Percentiles rank a stretch among this genome's conserved stretches.
phyloP scores from a whole-genome alignment of 2,113 vertebrate species.

The Ctenodactylus gundi region DNA sequence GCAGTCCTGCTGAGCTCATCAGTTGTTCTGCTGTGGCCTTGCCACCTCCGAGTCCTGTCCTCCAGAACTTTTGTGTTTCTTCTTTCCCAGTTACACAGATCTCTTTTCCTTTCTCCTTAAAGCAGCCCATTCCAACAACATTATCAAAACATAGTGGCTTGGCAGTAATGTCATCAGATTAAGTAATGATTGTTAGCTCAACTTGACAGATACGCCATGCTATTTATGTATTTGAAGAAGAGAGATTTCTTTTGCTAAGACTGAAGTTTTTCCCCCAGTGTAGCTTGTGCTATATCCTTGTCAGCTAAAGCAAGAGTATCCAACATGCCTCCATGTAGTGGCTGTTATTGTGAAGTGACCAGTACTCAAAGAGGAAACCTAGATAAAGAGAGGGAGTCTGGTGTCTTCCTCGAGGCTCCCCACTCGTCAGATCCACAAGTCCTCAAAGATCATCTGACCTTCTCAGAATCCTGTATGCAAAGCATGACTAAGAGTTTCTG shows the following conservation, averaged over 20 bases:
- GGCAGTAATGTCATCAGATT: not conserved
- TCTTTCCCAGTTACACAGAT: accelerated
- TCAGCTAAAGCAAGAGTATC: too few relatives aligned
- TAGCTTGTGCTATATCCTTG: not conserved
- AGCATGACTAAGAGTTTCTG: not conserved
- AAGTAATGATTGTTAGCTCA: not conserved
- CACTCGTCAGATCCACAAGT: not conserved
- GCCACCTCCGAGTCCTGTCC: not conserved
- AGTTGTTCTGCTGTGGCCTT: not conserved
- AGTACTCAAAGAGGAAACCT: not conserved
- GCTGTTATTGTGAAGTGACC: not conserved
- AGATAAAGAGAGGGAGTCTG: not conserved
- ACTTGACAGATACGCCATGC: too few relatives aligned
- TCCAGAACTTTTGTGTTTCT: not conserved
- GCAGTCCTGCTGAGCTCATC: not conserved
- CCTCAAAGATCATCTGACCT: not conserved
- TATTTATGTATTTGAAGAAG: not conserved
- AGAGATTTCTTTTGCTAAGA: not conserved
- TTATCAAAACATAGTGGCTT: not conserved
- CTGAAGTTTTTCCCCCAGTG: not conserved
- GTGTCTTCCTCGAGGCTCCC: not conserved
- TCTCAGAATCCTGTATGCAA: not conserved
- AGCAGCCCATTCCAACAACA: not conserved
- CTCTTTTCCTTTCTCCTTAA: not conserved
- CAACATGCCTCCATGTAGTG: not conserved